Conservation (phyloP, 2,888 invertebrate species). For the Macropis europaea region DNA sequence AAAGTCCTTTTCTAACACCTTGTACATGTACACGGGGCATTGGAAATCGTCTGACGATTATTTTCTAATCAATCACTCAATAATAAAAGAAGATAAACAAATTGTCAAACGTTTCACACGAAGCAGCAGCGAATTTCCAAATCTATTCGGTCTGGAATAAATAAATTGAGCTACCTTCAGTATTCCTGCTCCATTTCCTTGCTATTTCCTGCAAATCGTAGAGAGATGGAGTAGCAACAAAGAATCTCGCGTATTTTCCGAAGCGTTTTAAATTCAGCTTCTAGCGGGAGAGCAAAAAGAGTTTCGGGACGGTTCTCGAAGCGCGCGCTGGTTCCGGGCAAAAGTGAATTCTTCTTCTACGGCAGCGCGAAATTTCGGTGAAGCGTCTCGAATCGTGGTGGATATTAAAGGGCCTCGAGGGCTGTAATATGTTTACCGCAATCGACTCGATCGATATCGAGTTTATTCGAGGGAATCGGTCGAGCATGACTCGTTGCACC, state of each 20-base stretch:
- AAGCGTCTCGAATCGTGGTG: conserved; percentile 4
- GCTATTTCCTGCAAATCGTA: background rate
- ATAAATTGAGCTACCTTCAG: no score
- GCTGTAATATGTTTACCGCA: background rate
- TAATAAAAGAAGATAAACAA: no score
- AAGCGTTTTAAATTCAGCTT: background rate
- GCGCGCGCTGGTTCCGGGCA: background rate
- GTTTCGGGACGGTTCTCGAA: background rate
- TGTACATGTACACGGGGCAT: no score
- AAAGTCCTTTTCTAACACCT: no score
- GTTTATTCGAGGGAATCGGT: conserved; percentile 32
- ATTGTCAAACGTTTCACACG: no score
- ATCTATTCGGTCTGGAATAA: no score
- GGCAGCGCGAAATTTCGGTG: background rate
- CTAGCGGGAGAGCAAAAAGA: background rate
- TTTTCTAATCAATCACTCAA: no score
- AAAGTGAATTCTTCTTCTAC: background rate
- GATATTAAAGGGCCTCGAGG: conserved; percentile 10
- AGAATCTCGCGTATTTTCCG: conserved; percentile 3
- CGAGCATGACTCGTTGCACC: conserved; percentile 9
- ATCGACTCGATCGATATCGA: conserved; percentile 31
- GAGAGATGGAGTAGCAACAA: background rate
- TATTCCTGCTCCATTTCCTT: background rate
- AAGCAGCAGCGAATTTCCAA: no score
- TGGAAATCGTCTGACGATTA: no score